These are phyloP conservation scores for Champsocephalus gunnari DNA, from an alignment of 2,797 vertebrate genomes.

Conservation along the genomic window DNA sequence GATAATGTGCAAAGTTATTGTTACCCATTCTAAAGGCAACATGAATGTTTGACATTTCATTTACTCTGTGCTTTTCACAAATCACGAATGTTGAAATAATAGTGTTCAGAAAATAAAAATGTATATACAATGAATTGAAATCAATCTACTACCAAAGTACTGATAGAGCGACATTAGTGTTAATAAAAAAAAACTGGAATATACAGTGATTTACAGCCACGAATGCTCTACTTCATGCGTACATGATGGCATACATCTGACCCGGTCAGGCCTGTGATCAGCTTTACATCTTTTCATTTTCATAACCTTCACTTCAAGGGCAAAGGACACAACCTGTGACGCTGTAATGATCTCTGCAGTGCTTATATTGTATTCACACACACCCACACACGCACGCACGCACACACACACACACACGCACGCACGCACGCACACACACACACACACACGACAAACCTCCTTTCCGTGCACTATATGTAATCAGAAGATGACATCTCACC, in stretches of 20 bases:
- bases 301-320: slow-evolving; percentile 55
- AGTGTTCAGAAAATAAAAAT: too few species aligned
- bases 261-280: slow-evolving; percentile 1
- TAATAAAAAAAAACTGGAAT: too few species aligned
- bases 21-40: too few species aligned
- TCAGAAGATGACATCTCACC: slow-evolving; percentile 62
- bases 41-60: too few species aligned
- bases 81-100: too few species aligned
- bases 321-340: slow-evolving; percentile 47
- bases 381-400: not conserved
- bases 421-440: slow-evolving; percentile 5
- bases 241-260: not conserved
- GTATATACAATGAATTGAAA: too few species aligned
- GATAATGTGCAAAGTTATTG: too few species aligned
- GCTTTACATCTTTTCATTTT: slow-evolving; percentile 71
- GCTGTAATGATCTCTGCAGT: slow-evolving; percentile 40
- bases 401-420: not conserved
- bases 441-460: not conserved
- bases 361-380: slow-evolving; percentile 12
- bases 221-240: too few species aligned
- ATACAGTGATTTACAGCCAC: not conserved
- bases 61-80: too few species aligned
- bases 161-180: too few species aligned
- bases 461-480: slow-evolving; percentile 41
- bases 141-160: too few species aligned